Conservation (phyloP, 2,888 invertebrate genomes). For the Athalia circularis region DNA sequence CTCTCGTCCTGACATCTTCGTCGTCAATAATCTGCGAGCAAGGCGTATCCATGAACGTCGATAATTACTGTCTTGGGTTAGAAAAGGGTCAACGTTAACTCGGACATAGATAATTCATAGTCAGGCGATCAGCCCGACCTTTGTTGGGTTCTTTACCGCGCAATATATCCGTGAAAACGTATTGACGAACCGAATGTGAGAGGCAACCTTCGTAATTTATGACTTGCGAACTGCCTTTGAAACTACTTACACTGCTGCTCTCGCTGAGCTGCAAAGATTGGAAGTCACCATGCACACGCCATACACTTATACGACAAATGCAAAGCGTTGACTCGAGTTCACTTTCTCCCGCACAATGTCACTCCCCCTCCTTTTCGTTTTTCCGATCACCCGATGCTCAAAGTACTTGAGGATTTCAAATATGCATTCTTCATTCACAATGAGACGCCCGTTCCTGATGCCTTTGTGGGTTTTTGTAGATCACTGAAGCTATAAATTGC, state of each 20-base stretch:
- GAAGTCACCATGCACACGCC: conserved; percentile 17
- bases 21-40: conserved; percentile 37
- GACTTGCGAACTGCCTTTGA: conserved; percentile 29
- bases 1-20: conserved; percentile 15
- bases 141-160: conserved; percentile 42
- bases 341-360: conserved; percentile 65
- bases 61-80: conserved; percentile 47
- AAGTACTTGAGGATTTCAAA: conserved; percentile 32
- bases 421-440: conserved; percentile 37
- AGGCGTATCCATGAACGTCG: conserved; percentile 31
- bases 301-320: background rate
- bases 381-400: background rate
- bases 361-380: conserved; percentile 52
- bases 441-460: conserved; percentile 23
- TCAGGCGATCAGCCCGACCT: background rate
- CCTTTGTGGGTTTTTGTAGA: conserved; percentile 5
- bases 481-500: conserved; percentile 16
- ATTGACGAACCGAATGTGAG: conserved; percentile 47
- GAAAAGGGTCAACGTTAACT: conserved; percentile 33
- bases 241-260: background rate
- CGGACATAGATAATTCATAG: conserved; percentile 48
- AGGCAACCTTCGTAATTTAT: conserved; percentile 61
- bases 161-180: conserved; percentile 57
- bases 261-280: background rate
- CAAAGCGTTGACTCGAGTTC: conserved; percentile 58